A percentile compares a stretch with the other conserved stretches of the same genome.
Conservation (phyloP, 2,888 invertebrate species). For the Phymatocera aterrima region DNA sequence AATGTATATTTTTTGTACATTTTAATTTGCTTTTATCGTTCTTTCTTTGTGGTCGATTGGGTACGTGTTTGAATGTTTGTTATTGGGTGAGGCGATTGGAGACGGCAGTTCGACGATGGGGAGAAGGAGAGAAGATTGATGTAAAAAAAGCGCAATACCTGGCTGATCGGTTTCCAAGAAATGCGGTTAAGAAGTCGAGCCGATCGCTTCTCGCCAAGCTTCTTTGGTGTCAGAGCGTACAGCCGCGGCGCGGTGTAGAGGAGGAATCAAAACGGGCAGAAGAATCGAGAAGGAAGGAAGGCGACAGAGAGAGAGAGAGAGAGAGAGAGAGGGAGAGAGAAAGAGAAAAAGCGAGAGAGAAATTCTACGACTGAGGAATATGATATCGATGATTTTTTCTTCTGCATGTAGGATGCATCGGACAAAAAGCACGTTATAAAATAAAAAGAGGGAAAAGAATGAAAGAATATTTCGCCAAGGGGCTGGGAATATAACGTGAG, state of each 20-base stretch:
- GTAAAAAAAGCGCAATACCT: constrained; percentile 16
- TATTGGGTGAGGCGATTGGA: neutral
- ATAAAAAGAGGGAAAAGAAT: neutral
- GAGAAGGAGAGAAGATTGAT: neutral
- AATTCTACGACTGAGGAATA: neutral
- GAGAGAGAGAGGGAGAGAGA: no score
- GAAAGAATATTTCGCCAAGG: neutral
- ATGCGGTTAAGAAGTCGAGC: neutral
- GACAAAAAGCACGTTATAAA: neutral
- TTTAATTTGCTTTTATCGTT: neutral
- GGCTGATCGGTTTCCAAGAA: constrained; percentile 33
- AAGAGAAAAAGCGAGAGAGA: no score
- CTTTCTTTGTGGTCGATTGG: neutral
- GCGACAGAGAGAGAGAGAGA: no score
- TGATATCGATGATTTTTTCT: neutral
- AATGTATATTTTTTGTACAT: neutral
- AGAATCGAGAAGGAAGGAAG: no score
- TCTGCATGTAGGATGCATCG: no score
- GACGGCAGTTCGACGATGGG: neutral
- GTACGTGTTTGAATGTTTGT: constrained; percentile 3
- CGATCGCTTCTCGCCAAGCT: neutral
- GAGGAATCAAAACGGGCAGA: no score
- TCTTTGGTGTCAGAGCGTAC: no score
- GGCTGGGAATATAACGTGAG: neutral
- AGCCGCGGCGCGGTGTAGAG: no score